Conservation (phyloP, 2,113 vertebrate species). For the Xiphophorus maculatus region DNA sequence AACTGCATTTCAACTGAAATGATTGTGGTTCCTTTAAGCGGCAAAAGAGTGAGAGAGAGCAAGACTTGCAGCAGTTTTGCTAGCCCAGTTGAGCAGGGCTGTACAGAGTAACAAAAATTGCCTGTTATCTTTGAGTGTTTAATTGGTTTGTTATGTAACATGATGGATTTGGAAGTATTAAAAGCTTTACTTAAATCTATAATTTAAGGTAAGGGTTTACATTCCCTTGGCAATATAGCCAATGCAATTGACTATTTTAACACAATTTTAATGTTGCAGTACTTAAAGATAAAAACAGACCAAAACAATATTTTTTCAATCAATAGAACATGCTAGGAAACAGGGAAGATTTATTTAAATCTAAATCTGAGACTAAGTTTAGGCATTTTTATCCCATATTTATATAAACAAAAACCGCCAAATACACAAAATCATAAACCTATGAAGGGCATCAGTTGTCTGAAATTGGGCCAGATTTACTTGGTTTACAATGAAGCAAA, state of each 20-base stretch:
- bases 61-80: background rate
- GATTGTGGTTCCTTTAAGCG: background rate
- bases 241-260: background rate
- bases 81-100: background rate
- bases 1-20: background rate
- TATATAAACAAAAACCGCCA: background rate
- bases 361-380: background rate
- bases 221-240: background rate
- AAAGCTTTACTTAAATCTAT: background rate
- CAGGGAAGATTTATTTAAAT: background rate
- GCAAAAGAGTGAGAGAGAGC: background rate
- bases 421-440: constrained; percentile 10
- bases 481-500: background rate
- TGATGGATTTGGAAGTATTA: background rate
- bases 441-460: constrained; percentile 50
- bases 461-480: constrained; percentile 16
- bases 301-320: background rate
- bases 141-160: background rate
- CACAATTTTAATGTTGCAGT: background rate
- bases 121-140: background rate
- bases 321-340: background rate
- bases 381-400: background rate
- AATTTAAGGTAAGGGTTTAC: background rate
- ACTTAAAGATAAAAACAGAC: too few species aligned
- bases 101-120: background rate